Conservation (phyloP, 1,140 invertebrate species). For the Prorops nasuta region DNA sequence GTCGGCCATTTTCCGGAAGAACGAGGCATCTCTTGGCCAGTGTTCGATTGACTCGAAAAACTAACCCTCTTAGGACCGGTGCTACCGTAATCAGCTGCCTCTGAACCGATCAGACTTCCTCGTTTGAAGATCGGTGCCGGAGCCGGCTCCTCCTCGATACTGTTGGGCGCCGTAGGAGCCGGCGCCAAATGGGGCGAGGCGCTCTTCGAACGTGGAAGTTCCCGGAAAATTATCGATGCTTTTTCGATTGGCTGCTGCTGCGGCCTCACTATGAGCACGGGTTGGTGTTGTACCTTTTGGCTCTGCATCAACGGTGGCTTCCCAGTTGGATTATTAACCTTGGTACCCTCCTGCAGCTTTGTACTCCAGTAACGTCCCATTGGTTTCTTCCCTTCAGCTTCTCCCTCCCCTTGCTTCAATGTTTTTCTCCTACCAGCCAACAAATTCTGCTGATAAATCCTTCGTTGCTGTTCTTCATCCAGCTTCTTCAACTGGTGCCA, state of each 20-base stretch:
- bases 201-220: conserved; percentile 29
- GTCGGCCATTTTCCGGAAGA: conserved; percentile 54
- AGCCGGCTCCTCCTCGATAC: conserved; percentile 16
- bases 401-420: neutral
- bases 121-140: conserved; percentile 58
- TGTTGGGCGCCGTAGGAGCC: conserved; percentile 11
- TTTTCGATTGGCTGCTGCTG: conserved; percentile 27
- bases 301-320: conserved; percentile 42
- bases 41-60: conserved; percentile 48
- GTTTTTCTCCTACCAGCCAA: conserved; percentile 15
- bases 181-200: conserved; percentile 32
- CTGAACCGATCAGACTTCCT: conserved; percentile 52
- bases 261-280: conserved; percentile 44
- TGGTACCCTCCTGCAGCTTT: conserved; percentile 13
- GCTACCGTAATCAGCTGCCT: conserved; percentile 40
- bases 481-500: conserved; percentile 50
- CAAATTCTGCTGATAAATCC: conserved; percentile 42
- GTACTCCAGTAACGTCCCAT: conserved; percentile 11
- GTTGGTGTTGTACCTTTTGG: conserved; percentile 44
- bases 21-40: conserved; percentile 22
- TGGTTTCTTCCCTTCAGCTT: neutral
- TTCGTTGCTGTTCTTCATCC: conserved; percentile 46
- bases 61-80: conserved; percentile 54
- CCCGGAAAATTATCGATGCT: neutral
- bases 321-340: conserved; percentile 15